These are phyloP conservation scores for Clitarchus hookeri DNA, from an alignment of 2,888 invertebrate species.

Conservation along the genomic window DNA sequence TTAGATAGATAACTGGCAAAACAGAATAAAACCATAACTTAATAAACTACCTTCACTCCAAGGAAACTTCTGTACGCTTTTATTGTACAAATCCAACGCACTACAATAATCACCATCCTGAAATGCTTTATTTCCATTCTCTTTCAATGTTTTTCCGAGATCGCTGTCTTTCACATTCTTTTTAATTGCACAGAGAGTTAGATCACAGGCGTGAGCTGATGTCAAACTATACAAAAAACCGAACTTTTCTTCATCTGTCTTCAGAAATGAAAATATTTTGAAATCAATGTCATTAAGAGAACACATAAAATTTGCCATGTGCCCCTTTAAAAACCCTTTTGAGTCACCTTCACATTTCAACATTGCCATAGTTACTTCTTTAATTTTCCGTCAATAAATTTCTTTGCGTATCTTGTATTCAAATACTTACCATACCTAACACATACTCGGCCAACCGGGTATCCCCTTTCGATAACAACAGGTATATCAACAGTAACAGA, in stretches of 20 bases:
- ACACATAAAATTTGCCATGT: conserved; percentile 29
- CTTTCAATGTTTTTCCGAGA: conserved; percentile 66
- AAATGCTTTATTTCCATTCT: conserved; percentile 73
- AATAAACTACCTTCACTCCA: conserved; percentile 62
- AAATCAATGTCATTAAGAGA: conserved; percentile 62
- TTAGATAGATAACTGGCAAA: no score
- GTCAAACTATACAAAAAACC: conserved; percentile 56
- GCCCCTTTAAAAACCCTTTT: conserved; percentile 21
- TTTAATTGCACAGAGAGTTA: conserved; percentile 54
- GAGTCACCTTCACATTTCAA: neutral
- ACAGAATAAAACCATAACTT: no score
- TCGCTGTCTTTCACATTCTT: conserved; percentile 62
- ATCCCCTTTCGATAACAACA: no score
- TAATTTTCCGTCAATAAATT: no score
- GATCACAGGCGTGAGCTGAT: conserved; percentile 49
- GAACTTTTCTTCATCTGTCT: conserved; percentile 68
- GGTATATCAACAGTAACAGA: no score
- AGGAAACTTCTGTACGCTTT: conserved; percentile 70
- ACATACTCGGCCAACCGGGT: no score
- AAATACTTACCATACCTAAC: no score
- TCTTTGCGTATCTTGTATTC: no score
- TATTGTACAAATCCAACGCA: conserved; percentile 72
- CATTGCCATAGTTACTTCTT: neutral
- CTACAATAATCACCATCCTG: conserved; percentile 69
- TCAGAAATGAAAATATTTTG: conserved; percentile 66